phyloP scores from a whole-genome alignment of 2,888 invertebrate species.

The Sphaerophoria rueppellii region DNA sequence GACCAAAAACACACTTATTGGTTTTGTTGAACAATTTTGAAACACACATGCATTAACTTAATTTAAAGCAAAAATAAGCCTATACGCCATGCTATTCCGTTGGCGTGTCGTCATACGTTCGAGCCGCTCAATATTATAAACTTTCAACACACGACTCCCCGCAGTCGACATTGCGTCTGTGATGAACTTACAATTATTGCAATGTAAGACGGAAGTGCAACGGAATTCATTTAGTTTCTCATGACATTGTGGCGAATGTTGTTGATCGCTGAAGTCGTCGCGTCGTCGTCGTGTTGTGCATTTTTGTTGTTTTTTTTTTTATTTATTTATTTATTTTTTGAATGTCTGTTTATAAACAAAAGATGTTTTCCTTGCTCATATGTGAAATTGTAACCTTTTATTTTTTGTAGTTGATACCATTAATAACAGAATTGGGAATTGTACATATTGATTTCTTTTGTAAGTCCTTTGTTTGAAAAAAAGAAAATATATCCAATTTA shows the following conservation, averaged over 20 bases:
- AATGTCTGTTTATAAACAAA: conserved; percentile 56
- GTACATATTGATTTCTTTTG: neutral
- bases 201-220: conserved; percentile 54
- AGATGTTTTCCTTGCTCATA: conserved; percentile 45
- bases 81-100: neutral
- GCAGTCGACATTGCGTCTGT: conserved; percentile 60
- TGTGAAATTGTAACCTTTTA: conserved; percentile 17
- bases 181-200: conserved; percentile 31
- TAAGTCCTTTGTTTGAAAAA: conserved; percentile 31
- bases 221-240: conserved; percentile 35
- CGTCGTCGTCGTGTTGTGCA: too few relatives aligned
- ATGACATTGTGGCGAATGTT: conserved; percentile 43
- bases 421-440: neutral
- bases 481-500: neutral
- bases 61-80: conserved; percentile 4
- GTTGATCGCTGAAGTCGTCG: conserved; percentile 4
- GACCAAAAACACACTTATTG: neutral
- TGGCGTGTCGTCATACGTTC: neutral
- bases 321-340: neutral
- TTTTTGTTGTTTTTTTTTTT: conserved; percentile 10
- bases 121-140: neutral
- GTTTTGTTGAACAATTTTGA: conserved; percentile 17
- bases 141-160: conserved; percentile 24
- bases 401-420: neutral
- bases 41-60: neutral